phyloP scores from a whole-genome alignment of 2,888 invertebrate genomes.

The Anticlea derivata region DNA sequence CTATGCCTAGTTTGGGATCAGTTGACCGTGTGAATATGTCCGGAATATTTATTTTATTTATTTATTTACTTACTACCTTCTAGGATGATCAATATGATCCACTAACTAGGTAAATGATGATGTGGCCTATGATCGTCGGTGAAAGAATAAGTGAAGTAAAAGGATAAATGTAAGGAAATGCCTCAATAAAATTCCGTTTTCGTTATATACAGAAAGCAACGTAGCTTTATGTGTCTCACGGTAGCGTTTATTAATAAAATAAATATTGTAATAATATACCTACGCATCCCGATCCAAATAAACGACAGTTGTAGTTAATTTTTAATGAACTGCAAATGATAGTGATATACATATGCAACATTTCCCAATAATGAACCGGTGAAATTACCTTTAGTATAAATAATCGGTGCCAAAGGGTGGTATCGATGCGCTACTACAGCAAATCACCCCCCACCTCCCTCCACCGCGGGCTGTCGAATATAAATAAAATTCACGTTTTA shows the following conservation, averaged over 20 bases:
- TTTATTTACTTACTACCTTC: too few relatives aligned
- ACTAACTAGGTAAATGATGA: too few relatives aligned
- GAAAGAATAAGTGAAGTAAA: too few relatives aligned
- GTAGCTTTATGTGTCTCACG: neutral
- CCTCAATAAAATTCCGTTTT: neutral
- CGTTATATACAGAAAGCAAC: slow-evolving; percentile 5
- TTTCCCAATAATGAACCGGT: slow-evolving; percentile 81
- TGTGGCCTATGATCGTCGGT: too few relatives aligned
- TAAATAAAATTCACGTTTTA: slow-evolving; percentile 85
- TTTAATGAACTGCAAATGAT: slow-evolving; percentile 80
- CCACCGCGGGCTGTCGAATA: slow-evolving; percentile 76
- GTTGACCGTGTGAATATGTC: too few relatives aligned
- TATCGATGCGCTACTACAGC: slow-evolving; percentile 78
- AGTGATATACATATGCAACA: slow-evolving; percentile 77
- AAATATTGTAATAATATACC: slow-evolving; percentile 24
- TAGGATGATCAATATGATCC: too few relatives aligned
- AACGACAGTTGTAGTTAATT: slow-evolving; percentile 50
- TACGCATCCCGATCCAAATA: slow-evolving; percentile 17
- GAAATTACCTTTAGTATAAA: slow-evolving; percentile 83
- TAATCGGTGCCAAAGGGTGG: slow-evolving; percentile 81
- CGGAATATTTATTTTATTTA: too few relatives aligned
- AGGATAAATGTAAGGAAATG: slow-evolving; percentile 8
- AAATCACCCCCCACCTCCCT: slow-evolving; percentile 70
- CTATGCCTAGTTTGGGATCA: too few relatives aligned
- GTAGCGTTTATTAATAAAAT: slow-evolving; percentile 26